Evolutionary conservation across 2,888 invertebrate species (phyloP).

Genomic region (Ommatoiulus sabulosus): DNA sequence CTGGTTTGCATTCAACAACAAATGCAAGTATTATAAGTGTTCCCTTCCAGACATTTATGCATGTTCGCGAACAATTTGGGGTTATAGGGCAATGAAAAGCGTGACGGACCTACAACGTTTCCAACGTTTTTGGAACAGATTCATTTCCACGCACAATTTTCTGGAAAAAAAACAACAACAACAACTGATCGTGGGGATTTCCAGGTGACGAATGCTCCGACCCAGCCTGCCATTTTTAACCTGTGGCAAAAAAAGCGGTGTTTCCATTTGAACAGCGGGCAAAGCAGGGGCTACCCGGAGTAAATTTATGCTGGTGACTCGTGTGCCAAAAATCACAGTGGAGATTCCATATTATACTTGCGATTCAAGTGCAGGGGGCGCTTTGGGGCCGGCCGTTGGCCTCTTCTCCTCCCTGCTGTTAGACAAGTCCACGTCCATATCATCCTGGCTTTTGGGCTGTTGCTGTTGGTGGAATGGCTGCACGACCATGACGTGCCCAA

Average conservation of each 20-base stretch:
- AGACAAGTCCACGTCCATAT: background rate
- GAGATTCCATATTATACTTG: constrained; percentile 3
- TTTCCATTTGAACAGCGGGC: background rate
- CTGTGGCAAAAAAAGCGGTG: background rate
- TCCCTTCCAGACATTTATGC: background rate
- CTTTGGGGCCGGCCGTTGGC: background rate
- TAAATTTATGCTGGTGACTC: background rate
- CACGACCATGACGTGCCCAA: background rate
- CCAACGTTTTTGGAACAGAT: background rate
- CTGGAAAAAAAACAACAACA: background rate
- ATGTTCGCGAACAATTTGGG: background rate
- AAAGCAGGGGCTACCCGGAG: background rate
- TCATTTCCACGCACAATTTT: background rate
- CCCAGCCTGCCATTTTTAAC: background rate
- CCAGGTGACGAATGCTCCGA: background rate
- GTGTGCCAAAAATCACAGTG: constrained; percentile 7
- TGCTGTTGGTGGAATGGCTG: constrained; percentile 31
- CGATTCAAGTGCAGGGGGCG: background rate
- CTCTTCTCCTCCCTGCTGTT: constrained; percentile 18
- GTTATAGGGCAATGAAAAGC: too few relatives aligned
- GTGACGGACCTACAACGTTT: background rate
- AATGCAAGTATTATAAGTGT: background rate
- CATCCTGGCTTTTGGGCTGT: background rate
- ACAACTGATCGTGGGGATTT: background rate
- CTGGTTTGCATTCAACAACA: background rate